These are phyloP conservation scores for Enteromius radiatus DNA, from an alignment of 2,797 vertebrate species.

Conservation along the genomic window DNA sequence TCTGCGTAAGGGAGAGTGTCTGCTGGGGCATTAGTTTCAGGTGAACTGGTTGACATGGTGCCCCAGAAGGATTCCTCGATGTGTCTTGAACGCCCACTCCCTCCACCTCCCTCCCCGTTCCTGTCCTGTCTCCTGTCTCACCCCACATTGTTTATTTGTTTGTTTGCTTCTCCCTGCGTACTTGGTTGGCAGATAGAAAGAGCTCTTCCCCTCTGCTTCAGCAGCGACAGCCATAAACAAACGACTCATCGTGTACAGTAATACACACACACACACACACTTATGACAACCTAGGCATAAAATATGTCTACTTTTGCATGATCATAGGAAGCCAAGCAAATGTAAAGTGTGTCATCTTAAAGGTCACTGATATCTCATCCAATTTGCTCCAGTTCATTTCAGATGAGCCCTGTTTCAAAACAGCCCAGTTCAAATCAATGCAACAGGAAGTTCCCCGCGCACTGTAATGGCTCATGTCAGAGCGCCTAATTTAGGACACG, in stretches of 20 bases:
- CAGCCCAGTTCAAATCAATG: constrained; percentile 63
- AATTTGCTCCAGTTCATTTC: neutral
- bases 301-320: neutral
- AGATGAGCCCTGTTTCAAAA: constrained; percentile 12
- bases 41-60: constrained; percentile 91
- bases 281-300: neutral
- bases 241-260: constrained; percentile 15
- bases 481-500: constrained; percentile 54
- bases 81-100: constrained; percentile 72
- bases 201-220: constrained; percentile 10
- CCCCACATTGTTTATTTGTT: constrained; percentile 72
- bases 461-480: constrained; percentile 49
- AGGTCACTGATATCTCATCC: constrained; percentile 23
- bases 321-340: neutral
- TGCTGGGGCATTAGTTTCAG: constrained; percentile 93
- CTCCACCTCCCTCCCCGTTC: constrained; percentile 84
- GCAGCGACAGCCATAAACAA: constrained; percentile 25
- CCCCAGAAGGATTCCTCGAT: constrained; percentile 80
- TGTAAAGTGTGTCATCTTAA: constrained; percentile 2
- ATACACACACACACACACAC: constrained; percentile 33
- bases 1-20: constrained; percentile 71
- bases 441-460: constrained; percentile 69
- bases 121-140: constrained; percentile 83
- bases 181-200: constrained; percentile 30
- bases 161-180: constrained; percentile 32